Conservation (phyloP, 2,797 vertebrate genomes). For the Orientallactaga sibirica region DNA sequence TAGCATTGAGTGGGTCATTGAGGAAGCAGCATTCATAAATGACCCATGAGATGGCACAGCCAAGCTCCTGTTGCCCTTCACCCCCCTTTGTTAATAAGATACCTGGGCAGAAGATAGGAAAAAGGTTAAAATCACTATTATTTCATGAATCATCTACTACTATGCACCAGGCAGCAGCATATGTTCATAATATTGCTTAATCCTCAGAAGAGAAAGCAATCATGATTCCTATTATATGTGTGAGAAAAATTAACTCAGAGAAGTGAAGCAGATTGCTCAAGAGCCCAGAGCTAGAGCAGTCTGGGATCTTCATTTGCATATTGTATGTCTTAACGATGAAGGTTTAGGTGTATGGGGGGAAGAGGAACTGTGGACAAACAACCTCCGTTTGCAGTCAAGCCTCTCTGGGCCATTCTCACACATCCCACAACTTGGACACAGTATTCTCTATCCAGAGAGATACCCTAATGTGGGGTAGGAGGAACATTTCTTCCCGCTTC, state of each 20-base stretch:
- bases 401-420: background rate
- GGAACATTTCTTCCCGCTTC: background rate
- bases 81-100: background rate
- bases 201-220: background rate
- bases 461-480: background rate
- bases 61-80: background rate
- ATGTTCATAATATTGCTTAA: background rate
- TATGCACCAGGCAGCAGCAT: background rate
- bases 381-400: background rate
- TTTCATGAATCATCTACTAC: background rate
- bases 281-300: background rate
- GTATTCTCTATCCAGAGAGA: background rate
- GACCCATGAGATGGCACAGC: too few species aligned
- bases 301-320: background rate
- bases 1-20: fast-evolving
- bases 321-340: background rate
- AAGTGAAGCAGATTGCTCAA: background rate
- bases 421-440: background rate
- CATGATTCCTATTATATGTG: background rate
- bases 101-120: background rate
- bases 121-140: background rate
- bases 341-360: too few species aligned
- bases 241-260: background rate
- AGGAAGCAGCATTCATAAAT: background rate
- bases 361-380: background rate